Base-by-base conservation (phyloP, 2,113 vertebrate genomes). In the Pitta sordida region DNA sequence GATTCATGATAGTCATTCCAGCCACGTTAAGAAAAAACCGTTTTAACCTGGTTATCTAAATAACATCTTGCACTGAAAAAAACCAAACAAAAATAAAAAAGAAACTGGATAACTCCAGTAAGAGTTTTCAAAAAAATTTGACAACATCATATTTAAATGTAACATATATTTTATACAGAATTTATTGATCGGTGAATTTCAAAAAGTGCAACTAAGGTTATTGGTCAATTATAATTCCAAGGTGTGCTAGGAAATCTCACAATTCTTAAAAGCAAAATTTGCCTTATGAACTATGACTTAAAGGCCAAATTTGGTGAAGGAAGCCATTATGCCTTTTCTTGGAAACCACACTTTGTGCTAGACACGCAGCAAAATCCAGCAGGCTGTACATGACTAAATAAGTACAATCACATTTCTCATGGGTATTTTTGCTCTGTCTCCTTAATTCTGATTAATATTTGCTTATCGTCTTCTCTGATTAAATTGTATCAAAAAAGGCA, bases 1-100 rank as follows among this genome's bases (percentile, higher is more conserved):
- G 69, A 93, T 84, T 82, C 83, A 79, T 91, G 46, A 75, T 34
- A 92, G 24, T 73, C 12, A 62, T 90, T 92, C 20, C 34, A 95
- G 32, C 8, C 37, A 62, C 29, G 46, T 53, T 86, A 46, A 68
- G 55, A 56, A 93, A 79, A 63, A 85, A n/a, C 14, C n/a, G 15
- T 37, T 91, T 90, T 79, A 78, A 76, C 68, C 9, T 71, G 27
- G 30, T 78, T 86, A 44, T 81, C 51, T 77, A 80, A 74, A 88
- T 90, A 93, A 64, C 29, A 70, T 56, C 63, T 65, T 77, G 37
- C 9, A 44, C 18, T 53, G 30, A 59, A 20, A 37, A 7, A 16
- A 44, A 7, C n/a, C n/a, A n/a, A n/a, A n/a, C n/a, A n/a, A n/a
- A n/a, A n/a, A n/a, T n/a, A 23, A 51, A 58, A 58, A 20, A 0